Evolutionary conservation across 2,797 vertebrate species (phyloP).

Genomic region (Eupleurogrammus muticus): DNA sequence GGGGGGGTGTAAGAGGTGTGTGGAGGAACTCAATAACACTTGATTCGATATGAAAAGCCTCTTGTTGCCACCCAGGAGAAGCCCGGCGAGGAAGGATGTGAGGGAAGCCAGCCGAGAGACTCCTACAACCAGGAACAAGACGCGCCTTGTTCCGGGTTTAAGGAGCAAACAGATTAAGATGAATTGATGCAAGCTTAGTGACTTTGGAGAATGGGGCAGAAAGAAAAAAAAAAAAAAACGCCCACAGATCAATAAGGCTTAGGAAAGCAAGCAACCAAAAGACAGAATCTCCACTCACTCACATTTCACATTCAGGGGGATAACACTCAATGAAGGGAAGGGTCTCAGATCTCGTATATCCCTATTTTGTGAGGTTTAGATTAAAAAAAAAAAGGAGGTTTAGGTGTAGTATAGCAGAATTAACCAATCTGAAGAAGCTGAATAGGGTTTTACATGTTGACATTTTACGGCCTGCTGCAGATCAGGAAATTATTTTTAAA

Average conservation of each 20-base stretch:
- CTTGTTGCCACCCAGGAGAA: slow-evolving; percentile 87
- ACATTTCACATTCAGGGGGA: slow-evolving; percentile 68
- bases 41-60: slow-evolving; percentile 87
- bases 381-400: slow-evolving; percentile 57
- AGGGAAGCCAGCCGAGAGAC: slow-evolving; percentile 82
- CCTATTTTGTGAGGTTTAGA: slow-evolving; percentile 70
- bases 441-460: slow-evolving; percentile 1
- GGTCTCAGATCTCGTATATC: slow-evolving; percentile 70
- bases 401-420: slow-evolving; percentile 59
- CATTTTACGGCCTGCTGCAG: slow-evolving; percentile 3
- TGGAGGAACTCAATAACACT: slow-evolving; percentile 87
- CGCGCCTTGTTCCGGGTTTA: slow-evolving; percentile 87
- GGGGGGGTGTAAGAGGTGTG: slow-evolving; percentile 78
- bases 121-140: slow-evolving; percentile 86
- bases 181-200: slow-evolving; percentile 86
- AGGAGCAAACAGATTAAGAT: slow-evolving; percentile 88
- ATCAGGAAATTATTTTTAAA: slow-evolving; percentile 21
- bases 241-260: slow-evolving; percentile 86
- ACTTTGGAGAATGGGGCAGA: slow-evolving; percentile 81
- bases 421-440: slow-evolving; percentile 43
- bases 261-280: slow-evolving; percentile 80
- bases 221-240: no score
- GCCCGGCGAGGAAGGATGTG: slow-evolving; percentile 79
- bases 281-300: slow-evolving; percentile 70
- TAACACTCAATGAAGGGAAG: slow-evolving; percentile 75